Base-by-base conservation (phyloP, 2,888 invertebrate genomes). In the Cancer borealis region DNA sequence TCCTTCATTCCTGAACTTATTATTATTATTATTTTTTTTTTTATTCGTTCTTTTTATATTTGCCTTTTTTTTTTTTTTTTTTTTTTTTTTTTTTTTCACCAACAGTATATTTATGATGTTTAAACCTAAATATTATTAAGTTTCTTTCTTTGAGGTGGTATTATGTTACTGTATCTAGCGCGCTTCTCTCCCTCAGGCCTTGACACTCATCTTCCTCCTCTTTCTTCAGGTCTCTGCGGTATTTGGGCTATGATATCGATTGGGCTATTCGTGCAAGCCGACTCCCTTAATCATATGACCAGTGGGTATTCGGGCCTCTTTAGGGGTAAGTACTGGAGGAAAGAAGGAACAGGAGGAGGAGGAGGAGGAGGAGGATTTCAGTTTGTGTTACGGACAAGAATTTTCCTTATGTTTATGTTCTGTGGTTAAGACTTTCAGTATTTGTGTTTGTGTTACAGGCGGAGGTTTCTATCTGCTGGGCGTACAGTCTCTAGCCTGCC, bases 401-500 rank as follows among this genome's bases (percentile, higher is more conserved):
- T 10, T 84, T 12, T 30, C 39, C 12, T 10, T 84, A 4, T 84
- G 39, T n/a, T 47, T 10, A 30, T 60, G 54, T 30, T 21, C 47
- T 4, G 26, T 12, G 49, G 6, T 2, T 26, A 73, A 46, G 47
- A 30, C 17, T 26, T 26, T 5, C 8, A 26, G 10, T 73, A n/a
- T 73, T 73, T 73, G 12, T 66, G n/a, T 0, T 84, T 54, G 6
- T 84, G 47, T 88, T 88, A 26, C 96, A 98, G 98, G 99, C 49
- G 99, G 99, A 39, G 98, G 98, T 60, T 98, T 98, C 97, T 98
- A 98, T 96, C 97, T 99, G 21, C 97, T 99, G 0, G 99, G 98
- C 0, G 97, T 99, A 1, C 99, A 99, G 96, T 96, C 97, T 0
- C 97, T 99, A 21, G 97, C 98, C 0, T 98, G 97, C 0, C 95